Percentiles rank a stretch among this genome's conserved stretches.
Conservation (phyloP, 1,140 invertebrate species). For the Anoplophora glabripennis region DNA sequence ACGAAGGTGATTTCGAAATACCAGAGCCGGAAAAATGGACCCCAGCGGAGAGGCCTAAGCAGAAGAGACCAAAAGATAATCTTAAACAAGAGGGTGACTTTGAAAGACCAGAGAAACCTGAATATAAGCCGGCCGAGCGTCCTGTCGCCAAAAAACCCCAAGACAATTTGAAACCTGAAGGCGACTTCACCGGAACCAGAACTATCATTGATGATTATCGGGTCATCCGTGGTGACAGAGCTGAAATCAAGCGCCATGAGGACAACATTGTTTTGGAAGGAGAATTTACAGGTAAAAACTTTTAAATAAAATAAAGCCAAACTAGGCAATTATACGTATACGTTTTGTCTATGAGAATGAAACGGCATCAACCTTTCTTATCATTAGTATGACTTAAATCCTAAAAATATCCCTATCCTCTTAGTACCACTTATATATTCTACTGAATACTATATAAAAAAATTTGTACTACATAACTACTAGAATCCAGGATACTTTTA, state of each 20-base stretch:
- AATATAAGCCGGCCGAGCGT: constrained; percentile 48
- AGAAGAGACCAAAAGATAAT: constrained; percentile 59
- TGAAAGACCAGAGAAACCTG: constrained; percentile 46
- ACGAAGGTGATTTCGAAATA: constrained; percentile 51
- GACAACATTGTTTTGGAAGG: constrained; percentile 62
- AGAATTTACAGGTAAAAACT: constrained; percentile 51
- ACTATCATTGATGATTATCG: constrained; percentile 58
- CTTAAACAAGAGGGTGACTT: constrained; percentile 59
- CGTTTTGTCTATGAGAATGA: background rate
- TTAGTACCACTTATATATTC: background rate
- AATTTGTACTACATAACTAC: no score
- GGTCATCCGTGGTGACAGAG: constrained; percentile 57
- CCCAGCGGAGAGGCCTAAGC: constrained; percentile 57
- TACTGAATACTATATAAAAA: no score
- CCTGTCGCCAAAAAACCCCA: constrained; percentile 48
- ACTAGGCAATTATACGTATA: background rate
- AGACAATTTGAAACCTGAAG: constrained; percentile 60
- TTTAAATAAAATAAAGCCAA: background rate
- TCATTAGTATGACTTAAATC: background rate
- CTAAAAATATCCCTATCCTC: no score
- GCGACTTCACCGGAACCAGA: constrained; percentile 52
- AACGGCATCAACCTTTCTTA: background rate
- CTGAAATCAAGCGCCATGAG: constrained; percentile 57
- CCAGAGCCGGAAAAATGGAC: constrained; percentile 49
- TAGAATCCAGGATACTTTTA: no score